A percentile compares a stretch with the other conserved stretches of the same genome.
phyloP scores from a whole-genome alignment of 2,113 vertebrate genomes.

The Ascaphus truei region DNA sequence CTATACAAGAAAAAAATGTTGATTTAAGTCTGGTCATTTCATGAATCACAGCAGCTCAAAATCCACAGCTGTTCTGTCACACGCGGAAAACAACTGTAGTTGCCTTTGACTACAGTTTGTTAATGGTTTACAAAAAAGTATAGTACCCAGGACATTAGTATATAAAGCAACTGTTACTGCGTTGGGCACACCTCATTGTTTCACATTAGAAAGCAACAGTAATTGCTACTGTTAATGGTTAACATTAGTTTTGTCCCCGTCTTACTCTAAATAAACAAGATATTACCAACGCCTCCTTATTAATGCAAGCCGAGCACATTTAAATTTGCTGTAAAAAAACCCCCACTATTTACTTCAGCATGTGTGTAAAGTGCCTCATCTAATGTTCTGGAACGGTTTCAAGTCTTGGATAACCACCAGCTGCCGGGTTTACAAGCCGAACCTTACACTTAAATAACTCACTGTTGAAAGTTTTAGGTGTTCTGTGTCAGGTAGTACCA shows the following conservation, averaged over 20 bases:
- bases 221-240: slow-evolving; percentile 73
- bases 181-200: too few species aligned
- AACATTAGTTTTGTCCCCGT: slow-evolving; percentile 71
- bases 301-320: slow-evolving; percentile 87
- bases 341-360: slow-evolving; percentile 77
- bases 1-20: too few species aligned
- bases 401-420: slow-evolving; percentile 77
- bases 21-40: too few species aligned
- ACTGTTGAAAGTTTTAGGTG: slow-evolving; percentile 67
- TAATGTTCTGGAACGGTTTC: slow-evolving; percentile 74
- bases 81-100: too few species aligned
- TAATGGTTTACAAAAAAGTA: too few species aligned
- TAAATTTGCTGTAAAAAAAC: slow-evolving; percentile 94
- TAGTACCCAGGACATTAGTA: too few species aligned
- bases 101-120: too few species aligned
- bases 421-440: slow-evolving; percentile 75
- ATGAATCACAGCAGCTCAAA: too few species aligned
- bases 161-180: too few species aligned
- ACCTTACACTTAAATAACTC: slow-evolving; percentile 74
- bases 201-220: slow-evolving; percentile 53
- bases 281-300: slow-evolving; percentile 82
- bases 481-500: slow-evolving; percentile 85
- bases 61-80: too few species aligned
- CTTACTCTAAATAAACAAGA: slow-evolving; percentile 71
- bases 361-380: slow-evolving; percentile 79